A percentile compares a stretch with the other conserved stretches of the same genome.
Conservation (phyloP, 1,140 invertebrate genomes). For the Nylanderia fulva region DNA sequence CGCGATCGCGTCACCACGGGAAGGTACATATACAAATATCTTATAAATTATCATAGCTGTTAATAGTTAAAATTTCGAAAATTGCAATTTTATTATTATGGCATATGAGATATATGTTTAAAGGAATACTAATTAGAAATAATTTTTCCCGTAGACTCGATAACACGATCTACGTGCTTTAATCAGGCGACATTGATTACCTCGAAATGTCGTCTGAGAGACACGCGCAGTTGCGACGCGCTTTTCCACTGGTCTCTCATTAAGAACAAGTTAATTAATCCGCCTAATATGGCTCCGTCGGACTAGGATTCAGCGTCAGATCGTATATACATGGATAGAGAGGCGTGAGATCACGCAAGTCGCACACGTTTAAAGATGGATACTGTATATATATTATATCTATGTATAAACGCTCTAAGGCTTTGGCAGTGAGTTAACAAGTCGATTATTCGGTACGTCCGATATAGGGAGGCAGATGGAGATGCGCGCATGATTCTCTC, state of each 20-base stretch:
- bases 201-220: not conserved
- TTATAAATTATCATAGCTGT: not conserved
- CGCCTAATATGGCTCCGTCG: conserved; percentile 79
- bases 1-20: not conserved
- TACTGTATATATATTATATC: conserved; percentile 69
- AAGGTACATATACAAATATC: not conserved
- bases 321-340: conserved; percentile 82
- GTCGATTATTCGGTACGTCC: conserved; percentile 78
- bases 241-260: conserved; percentile 33
- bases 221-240: conserved; percentile 11
- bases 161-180: conserved; percentile 19
- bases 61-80: conserved; percentile 4
- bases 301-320: conserved; percentile 85
- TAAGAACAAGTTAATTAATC: conserved; percentile 55
- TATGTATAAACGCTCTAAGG: conserved; percentile 85
- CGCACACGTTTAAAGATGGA: conserved; percentile 9
- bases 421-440: conserved; percentile 86
- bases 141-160: conserved; percentile 19
- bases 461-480: conserved; percentile 37
- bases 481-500: conserved; percentile 9
- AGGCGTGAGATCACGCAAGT: conserved; percentile 29
- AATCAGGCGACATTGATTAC: conserved; percentile 11
- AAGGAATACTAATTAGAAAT: not conserved
- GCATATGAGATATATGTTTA: conserved; percentile 3
- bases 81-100: conserved; percentile 21